phyloP scores from a whole-genome alignment of 35 echinoderm and acorn worm species.

The Amphiura filiformis region DNA sequence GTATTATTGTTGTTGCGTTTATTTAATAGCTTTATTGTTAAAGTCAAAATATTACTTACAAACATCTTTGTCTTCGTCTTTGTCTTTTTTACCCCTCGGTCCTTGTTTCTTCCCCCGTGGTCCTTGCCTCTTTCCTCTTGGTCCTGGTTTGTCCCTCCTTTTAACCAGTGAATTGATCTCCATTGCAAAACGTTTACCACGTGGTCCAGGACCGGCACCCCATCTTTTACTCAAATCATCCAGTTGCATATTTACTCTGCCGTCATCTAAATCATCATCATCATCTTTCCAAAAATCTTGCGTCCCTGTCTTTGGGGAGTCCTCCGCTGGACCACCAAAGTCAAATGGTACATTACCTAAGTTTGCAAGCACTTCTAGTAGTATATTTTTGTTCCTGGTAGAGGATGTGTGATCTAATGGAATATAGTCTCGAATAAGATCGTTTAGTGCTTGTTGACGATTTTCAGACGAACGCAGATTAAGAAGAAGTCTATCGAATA shows the following conservation, averaged over 20 bases:
- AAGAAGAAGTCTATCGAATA: background rate
- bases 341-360: background rate
- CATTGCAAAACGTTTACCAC: background rate
- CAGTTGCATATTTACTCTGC: background rate
- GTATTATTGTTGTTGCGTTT: no score
- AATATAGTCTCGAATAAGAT: background rate
- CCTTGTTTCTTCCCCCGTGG: background rate
- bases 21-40: no score
- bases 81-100: background rate
- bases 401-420: background rate
- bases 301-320: background rate
- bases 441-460: background rate
- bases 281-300: background rate
- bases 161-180: background rate
- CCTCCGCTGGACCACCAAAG: background rate
- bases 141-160: background rate
- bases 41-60: conserved; percentile 2
- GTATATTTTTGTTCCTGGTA: background rate
- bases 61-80: background rate
- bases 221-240: background rate
- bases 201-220: background rate
- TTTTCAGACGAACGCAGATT: background rate
- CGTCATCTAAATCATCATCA: background rate
- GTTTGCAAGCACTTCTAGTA: background rate
- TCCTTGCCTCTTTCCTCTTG: background rate